phyloP scores from a whole-genome alignment of 2,888 invertebrate genomes.

The Belgica antarctica region DNA sequence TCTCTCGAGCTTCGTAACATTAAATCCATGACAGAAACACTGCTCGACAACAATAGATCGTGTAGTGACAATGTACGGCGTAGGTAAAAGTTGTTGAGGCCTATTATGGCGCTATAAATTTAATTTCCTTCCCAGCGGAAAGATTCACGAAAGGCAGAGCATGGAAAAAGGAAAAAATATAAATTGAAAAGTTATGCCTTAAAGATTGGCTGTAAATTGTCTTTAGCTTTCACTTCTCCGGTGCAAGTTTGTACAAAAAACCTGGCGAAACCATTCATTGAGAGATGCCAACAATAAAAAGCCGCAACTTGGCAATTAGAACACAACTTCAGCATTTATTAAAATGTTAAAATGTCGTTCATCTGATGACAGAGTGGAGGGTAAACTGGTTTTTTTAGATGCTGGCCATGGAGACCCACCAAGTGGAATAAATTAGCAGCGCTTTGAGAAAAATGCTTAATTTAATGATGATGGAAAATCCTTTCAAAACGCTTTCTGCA shows the following conservation, averaged over 20 bases:
- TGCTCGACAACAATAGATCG: slow-evolving; percentile 10
- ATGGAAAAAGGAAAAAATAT: slow-evolving; percentile 32
- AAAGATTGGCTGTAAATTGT: slow-evolving; percentile 24
- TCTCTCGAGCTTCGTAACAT: background rate
- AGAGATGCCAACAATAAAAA: slow-evolving; percentile 8
- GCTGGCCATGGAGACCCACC: too few species aligned
- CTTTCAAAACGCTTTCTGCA: background rate
- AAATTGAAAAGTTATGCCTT: slow-evolving; percentile 43
- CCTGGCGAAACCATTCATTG: background rate
- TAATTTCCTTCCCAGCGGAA: slow-evolving; percentile 37
- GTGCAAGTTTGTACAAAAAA: background rate
- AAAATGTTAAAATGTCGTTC: slow-evolving; percentile 12
- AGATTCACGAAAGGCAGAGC: background rate
- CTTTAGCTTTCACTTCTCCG: background rate
- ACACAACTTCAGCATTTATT: too few species aligned
- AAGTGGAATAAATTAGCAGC: slow-evolving; percentile 38
- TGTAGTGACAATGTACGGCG: background rate
- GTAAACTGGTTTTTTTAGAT: background rate
- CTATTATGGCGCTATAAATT: slow-evolving; percentile 44
- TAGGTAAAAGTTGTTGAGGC: slow-evolving; percentile 30
- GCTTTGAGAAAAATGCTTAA: slow-evolving; percentile 26
- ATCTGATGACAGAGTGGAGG: background rate
- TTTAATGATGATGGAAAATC: slow-evolving; percentile 34
- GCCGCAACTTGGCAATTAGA: slow-evolving; percentile 41
- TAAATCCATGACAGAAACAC: slow-evolving; percentile 21